Conservation (phyloP, 2,888 invertebrate species). For the Callimorpha dominula region DNA sequence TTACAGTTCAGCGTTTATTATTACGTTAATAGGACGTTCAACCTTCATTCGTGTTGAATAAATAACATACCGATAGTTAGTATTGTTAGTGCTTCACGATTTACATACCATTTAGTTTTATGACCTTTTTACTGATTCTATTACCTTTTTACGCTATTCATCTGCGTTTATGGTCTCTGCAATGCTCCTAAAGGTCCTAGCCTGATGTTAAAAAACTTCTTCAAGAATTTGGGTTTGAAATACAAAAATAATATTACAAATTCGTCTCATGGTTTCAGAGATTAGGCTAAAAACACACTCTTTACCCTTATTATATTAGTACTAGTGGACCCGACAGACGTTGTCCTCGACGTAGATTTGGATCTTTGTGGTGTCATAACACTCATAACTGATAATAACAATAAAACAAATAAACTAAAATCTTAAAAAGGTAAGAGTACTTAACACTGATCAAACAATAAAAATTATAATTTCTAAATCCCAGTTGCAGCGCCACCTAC, state of each 20-base stretch:
- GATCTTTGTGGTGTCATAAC: too few relatives aligned
- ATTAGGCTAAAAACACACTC: neutral
- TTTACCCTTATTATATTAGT: too few relatives aligned
- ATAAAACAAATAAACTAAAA: too few relatives aligned
- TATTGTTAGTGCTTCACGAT: neutral
- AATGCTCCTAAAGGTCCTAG: neutral
- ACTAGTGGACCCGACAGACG: too few relatives aligned
- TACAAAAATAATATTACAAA: neutral
- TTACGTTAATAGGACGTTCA: neutral
- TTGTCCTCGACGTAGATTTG: too few relatives aligned
- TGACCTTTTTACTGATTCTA: neutral
- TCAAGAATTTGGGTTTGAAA: neutral
- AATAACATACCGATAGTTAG: neutral
- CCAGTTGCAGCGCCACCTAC: too few relatives aligned
- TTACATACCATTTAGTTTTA: neutral
- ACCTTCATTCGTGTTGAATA: neutral
- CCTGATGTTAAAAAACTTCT: neutral
- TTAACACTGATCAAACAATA: too few relatives aligned
- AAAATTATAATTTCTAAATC: too few relatives aligned
- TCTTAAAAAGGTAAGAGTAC: too few relatives aligned
- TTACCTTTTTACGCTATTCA: neutral
- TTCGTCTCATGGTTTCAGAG: too few relatives aligned
- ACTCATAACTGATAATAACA: too few relatives aligned
- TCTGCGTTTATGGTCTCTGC: neutral
- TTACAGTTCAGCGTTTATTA: neutral